Percentiles rank a stretch among this genome's conserved stretches.
These are phyloP conservation scores for Macropus fuliginosus DNA, from an alignment of 2,797 vertebrate species.

Conservation along the genomic window DNA sequence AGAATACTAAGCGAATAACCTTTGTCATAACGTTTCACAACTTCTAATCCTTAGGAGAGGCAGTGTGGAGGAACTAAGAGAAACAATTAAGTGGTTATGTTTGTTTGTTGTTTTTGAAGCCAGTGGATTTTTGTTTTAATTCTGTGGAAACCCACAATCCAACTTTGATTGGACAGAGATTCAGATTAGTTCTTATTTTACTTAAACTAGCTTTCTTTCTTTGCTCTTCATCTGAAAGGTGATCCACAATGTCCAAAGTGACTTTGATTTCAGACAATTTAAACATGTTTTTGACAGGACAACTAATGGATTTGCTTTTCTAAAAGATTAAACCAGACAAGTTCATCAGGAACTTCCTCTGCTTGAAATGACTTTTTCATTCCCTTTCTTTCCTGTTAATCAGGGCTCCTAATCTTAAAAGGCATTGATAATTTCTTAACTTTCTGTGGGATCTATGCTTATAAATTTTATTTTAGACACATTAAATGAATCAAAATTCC, in stretches of 20 bases:
- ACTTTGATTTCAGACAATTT: conserved; percentile 13
- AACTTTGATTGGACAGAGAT: neutral
- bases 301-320: neutral
- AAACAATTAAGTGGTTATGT: neutral
- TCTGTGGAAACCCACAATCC: conserved; percentile 8
- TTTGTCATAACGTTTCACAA: neutral
- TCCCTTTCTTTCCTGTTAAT: neutral
- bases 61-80: no score
- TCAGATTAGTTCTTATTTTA: neutral
- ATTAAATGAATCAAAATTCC: conserved; percentile 10
- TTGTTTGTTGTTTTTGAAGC: neutral
- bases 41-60: neutral
- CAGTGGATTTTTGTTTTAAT: neutral
- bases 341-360: neutral
- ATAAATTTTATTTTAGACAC: neutral
- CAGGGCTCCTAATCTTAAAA: neutral
- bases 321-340: neutral
- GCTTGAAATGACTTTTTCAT: neutral
- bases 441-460: neutral
- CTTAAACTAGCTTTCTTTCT: neutral
- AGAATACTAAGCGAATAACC: neutral
- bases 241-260: neutral
- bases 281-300: neutral
- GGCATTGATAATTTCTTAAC: neutral
- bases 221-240: neutral